Evolutionary conservation across 2,113 vertebrate genomes (phyloP).

Genomic region (Panurus biarmicus): DNA sequence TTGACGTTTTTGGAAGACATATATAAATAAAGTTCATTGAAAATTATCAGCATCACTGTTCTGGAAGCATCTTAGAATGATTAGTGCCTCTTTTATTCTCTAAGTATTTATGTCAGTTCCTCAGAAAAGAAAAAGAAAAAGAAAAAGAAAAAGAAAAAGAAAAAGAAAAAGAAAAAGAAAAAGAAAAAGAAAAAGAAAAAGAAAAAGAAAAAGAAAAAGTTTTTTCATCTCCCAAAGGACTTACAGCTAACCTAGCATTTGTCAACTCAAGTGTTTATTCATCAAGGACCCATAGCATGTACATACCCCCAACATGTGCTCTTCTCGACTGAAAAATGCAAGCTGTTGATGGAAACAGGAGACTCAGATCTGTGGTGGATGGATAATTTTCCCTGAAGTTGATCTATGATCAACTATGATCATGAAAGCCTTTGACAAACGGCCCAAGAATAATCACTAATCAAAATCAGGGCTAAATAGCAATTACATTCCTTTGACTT

Average conservation of each 20-base stretch:
- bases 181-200: too few relatives aligned
- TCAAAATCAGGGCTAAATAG: neutral
- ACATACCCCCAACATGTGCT: neutral
- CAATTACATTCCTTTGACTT: neutral
- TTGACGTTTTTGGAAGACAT: neutral
- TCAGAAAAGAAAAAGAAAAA: neutral
- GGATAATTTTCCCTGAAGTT: neutral
- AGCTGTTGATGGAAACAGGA: neutral
- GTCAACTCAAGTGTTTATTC: neutral
- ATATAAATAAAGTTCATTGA: neutral
- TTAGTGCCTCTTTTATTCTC: neutral
- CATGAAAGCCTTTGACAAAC: neutral
- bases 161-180: too few relatives aligned
- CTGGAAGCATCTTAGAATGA: neutral
- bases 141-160: too few relatives aligned
- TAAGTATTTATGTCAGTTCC: neutral
- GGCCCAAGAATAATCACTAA: neutral
- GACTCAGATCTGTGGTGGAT: rapidly evolving
- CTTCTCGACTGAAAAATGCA: neutral
- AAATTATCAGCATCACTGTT: neutral
- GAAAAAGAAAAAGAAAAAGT: too few relatives aligned
- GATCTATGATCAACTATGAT: neutral
- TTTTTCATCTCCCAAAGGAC: neutral
- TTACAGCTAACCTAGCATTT: neutral
- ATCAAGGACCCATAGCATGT: neutral